A percentile compares a stretch with the other conserved stretches of the same genome.
These are phyloP conservation scores for Spodoptera littoralis DNA, from an alignment of 2,888 invertebrate genomes.

Conservation along the genomic window DNA sequence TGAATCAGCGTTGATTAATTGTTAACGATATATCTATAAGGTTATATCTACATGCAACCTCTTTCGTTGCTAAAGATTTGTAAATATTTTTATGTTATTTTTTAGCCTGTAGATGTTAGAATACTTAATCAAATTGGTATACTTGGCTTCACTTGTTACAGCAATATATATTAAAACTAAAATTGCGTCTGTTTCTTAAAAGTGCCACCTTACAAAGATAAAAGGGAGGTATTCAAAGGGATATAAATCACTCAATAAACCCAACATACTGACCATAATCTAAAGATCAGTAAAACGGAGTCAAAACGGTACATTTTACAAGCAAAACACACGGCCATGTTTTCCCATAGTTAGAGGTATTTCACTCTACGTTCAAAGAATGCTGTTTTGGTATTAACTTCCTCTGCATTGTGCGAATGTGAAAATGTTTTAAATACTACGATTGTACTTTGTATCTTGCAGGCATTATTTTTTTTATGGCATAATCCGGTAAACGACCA, in stretches of 20 bases:
- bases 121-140: too few species aligned
- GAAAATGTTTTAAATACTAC: conserved; percentile 22
- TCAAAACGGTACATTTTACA: conserved; percentile 54
- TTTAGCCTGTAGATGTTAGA: too few species aligned
- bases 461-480: too few species aligned
- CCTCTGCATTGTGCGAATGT: conserved; percentile 56
- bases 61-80: too few species aligned
- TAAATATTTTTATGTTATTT: too few species aligned
- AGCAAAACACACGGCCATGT: conserved; percentile 54
- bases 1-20: conserved; percentile 10
- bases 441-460: too few species aligned
- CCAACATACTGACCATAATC: conserved; percentile 10
- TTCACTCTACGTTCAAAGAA: conserved; percentile 47
- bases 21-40: background rate
- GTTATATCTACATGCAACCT: too few species aligned
- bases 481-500: too few species aligned
- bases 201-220: too few species aligned
- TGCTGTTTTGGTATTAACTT: conserved; percentile 64
- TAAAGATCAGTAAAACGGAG: conserved; percentile 17
- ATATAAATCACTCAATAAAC: background rate
- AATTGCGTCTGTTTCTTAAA: too few species aligned
- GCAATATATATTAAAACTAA: too few species aligned
- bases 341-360: conserved; percentile 67
- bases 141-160: too few species aligned
- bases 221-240: background rate